A percentile compares a stretch with the other conserved stretches of the same genome.
phyloP scores from a whole-genome alignment of 2,113 vertebrate species.

The Cyprinodon tularosa region DNA sequence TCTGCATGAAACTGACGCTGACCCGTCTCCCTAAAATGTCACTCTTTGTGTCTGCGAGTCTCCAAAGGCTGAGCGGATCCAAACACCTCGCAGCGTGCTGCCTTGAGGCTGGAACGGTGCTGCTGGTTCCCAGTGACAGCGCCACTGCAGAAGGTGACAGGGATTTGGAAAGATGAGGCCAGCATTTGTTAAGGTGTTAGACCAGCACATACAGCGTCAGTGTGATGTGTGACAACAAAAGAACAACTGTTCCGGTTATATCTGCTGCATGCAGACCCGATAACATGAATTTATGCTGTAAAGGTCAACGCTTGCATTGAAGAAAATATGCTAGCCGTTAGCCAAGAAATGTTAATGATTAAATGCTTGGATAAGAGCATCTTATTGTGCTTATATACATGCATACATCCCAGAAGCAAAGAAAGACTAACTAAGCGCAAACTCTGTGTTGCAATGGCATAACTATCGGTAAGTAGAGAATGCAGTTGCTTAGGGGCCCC shows the following conservation, averaged over 20 bases:
- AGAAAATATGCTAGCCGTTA: not conserved
- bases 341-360: not conserved
- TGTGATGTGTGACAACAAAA: constrained; percentile 10
- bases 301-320: not conserved
- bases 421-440: no score
- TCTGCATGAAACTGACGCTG: constrained; percentile 59
- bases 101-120: constrained; percentile 19
- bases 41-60: constrained; percentile 56
- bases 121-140: constrained; percentile 24
- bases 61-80: constrained; percentile 33
- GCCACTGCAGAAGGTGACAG: constrained; percentile 5
- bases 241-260: not conserved
- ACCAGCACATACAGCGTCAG: constrained; percentile 8
- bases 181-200: constrained; percentile 52
- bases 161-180: constrained; percentile 22
- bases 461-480: no score
- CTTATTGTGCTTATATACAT: no score
- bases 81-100: constrained; percentile 34
- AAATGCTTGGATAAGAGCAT: no score
- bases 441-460: no score
- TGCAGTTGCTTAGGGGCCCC: no score
- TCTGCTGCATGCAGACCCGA: not conserved
- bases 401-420: no score
- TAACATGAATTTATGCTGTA: not conserved
- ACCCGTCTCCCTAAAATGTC: constrained; percentile 65